Conservation (phyloP, 2,113 vertebrate species). For the Sturnira hondurensis region DNA sequence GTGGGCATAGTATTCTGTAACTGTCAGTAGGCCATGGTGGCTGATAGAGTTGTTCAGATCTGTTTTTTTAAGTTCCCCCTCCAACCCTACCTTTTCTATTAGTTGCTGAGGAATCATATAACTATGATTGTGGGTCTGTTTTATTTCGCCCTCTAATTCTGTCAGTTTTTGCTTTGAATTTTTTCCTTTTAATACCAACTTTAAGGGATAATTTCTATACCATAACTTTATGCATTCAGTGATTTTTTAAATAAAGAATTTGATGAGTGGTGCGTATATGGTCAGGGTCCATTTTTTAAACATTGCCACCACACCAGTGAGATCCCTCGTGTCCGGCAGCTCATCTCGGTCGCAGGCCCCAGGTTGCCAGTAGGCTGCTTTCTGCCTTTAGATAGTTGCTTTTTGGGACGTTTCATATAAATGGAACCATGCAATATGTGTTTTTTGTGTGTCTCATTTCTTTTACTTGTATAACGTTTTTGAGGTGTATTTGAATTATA, state of each 20-base stretch:
- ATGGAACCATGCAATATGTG: neutral
- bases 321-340: neutral
- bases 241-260: neutral
- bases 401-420: neutral
- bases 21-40: neutral
- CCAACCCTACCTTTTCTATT: neutral
- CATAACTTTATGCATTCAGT: neutral
- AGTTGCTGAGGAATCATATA: neutral
- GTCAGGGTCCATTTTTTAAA: neutral
- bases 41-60: neutral
- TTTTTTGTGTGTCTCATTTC: neutral
- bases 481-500: neutral
- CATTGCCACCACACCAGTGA: neutral
- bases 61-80: neutral
- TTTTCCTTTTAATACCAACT: conserved; percentile 9
- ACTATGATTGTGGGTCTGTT: neutral
- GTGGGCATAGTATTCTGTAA: neutral
- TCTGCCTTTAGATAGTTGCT: neutral
- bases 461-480: neutral
- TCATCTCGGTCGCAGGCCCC: neutral
- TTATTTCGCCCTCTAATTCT: neutral
- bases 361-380: neutral
- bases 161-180: neutral
- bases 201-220: neutral
- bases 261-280: neutral